phyloP scores from a whole-genome alignment of 2,888 invertebrate genomes.

The Drosophila meridiana region DNA sequence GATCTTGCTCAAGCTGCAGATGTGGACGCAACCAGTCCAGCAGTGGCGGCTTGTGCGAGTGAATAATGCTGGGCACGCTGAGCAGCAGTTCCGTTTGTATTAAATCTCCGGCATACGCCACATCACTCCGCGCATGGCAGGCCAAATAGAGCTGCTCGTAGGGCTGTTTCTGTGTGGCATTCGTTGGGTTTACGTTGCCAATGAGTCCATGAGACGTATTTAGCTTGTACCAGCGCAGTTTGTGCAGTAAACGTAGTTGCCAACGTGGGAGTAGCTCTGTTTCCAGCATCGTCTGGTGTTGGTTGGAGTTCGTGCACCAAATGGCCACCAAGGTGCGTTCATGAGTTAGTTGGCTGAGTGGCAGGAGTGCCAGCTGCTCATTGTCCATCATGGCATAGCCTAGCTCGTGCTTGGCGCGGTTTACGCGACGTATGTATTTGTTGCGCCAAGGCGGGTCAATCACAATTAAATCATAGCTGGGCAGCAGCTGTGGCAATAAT shows the following conservation, averaged over 20 bases:
- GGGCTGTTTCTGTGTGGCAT: conserved; percentile 90
- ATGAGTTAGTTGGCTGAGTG: conserved; percentile 88
- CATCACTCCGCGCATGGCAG: conserved; percentile 64
- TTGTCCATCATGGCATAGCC: conserved; percentile 91
- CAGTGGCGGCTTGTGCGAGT: conserved; percentile 98
- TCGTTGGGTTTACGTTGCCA: conserved; percentile 87
- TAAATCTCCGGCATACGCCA: conserved; percentile 66
- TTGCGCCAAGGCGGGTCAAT: conserved; percentile 99
- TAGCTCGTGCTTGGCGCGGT: conserved; percentile 87
- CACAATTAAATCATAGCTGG: conserved; percentile 91
- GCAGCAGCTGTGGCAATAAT: conserved; percentile 85
- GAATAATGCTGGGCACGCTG: conserved; percentile 95
- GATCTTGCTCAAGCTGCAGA: conserved; percentile 83
- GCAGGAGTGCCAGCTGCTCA: conserved; percentile 89
- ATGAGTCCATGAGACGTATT: conserved; percentile 89
- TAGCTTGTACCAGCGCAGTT: conserved; percentile 92
- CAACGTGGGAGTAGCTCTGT: conserved; percentile 92
- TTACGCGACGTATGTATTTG: conserved; percentile 94
- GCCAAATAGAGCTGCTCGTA: conserved; percentile 93
- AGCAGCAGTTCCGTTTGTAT: conserved; percentile 88
- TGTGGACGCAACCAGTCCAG: conserved; percentile 86
- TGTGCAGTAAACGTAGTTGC: conserved; percentile 90
- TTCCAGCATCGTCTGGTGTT: conserved; percentile 89
- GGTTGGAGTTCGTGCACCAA: conserved; percentile 96
- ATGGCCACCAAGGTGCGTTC: conserved; percentile 90